These are phyloP conservation scores for Geothlypis trichas DNA, from an alignment of 2,113 vertebrate genomes.

Conservation along the genomic window DNA sequence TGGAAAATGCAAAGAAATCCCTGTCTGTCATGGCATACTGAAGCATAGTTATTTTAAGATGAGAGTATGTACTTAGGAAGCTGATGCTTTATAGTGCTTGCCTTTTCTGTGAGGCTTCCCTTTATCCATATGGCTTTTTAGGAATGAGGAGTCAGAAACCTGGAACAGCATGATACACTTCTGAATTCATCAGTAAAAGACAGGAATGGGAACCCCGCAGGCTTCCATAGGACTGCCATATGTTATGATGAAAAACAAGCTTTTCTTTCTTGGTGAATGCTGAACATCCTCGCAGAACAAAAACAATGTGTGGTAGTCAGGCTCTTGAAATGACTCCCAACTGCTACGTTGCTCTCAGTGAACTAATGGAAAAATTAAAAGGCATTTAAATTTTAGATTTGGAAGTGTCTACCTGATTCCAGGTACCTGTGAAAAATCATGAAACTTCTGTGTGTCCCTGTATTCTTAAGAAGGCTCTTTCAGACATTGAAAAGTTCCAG, in stretches of 20 bases:
- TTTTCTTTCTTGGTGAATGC: not conserved
- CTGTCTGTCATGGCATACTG: not conserved
- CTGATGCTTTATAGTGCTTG: not conserved
- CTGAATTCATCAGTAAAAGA: not conserved
- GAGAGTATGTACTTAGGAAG: not conserved
- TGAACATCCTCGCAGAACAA: not conserved
- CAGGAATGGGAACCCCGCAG: accelerated
- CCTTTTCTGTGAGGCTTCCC: constrained; percentile 10
- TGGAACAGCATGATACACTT: not conserved
- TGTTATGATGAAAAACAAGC: not conserved
- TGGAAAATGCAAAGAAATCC: not conserved
- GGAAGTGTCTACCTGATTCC: not conserved
- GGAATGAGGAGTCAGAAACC: not conserved
- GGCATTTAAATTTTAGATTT: not conserved
- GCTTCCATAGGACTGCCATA: not conserved
- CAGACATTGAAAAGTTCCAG: not conserved
- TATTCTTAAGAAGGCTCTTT: not conserved
- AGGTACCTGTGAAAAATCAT: not conserved
- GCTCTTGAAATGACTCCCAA: not conserved
- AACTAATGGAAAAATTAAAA: not conserved
- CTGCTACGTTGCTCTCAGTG: not conserved
- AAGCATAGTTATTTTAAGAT: not conserved
- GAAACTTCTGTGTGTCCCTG: not conserved
- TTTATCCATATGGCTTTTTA: constrained; percentile 12
- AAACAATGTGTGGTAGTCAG: not conserved